Evolutionary conservation across 2,888 invertebrate species (phyloP).

Genomic region (Ptilodon capucinus): DNA sequence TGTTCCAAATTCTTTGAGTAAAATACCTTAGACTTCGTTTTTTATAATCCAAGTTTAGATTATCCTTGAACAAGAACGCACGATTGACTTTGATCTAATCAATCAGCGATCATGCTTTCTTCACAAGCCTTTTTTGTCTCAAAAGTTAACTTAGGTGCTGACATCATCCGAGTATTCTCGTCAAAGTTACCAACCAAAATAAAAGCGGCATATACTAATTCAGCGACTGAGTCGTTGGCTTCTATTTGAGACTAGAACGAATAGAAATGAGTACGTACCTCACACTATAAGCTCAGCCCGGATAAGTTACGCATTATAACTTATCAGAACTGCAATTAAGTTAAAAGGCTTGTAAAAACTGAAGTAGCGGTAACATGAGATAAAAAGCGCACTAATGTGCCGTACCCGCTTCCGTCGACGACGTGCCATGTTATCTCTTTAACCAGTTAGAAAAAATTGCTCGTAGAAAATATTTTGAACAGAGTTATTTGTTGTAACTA

Average conservation of each 20-base stretch:
- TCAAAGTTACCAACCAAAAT: neutral
- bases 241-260: neutral
- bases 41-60: neutral
- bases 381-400: slow-evolving; percentile 26
- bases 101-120: neutral
- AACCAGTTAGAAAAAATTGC: slow-evolving; percentile 25
- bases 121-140: neutral
- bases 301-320: neutral
- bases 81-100: neutral
- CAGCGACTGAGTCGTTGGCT: too few relatives aligned
- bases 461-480: slow-evolving; percentile 19
- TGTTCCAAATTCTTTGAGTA: too few relatives aligned
- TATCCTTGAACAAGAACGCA: neutral
- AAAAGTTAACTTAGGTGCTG: neutral
- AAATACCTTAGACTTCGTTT: too few relatives aligned
- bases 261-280: too few relatives aligned
- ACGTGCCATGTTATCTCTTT: slow-evolving; percentile 19
- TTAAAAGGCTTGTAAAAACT: slow-evolving; percentile 26
- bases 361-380: slow-evolving; percentile 12
- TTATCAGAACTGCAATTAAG: slow-evolving; percentile 20
- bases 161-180: neutral
- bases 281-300: neutral
- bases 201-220: neutral
- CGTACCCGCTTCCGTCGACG: slow-evolving; percentile 32
- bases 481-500: slow-evolving; percentile 15